Percentiles rank a stretch among this genome's conserved stretches.
phyloP scores from a whole-genome alignment of 2,113 vertebrate genomes.

The Eurystomus gularis region DNA sequence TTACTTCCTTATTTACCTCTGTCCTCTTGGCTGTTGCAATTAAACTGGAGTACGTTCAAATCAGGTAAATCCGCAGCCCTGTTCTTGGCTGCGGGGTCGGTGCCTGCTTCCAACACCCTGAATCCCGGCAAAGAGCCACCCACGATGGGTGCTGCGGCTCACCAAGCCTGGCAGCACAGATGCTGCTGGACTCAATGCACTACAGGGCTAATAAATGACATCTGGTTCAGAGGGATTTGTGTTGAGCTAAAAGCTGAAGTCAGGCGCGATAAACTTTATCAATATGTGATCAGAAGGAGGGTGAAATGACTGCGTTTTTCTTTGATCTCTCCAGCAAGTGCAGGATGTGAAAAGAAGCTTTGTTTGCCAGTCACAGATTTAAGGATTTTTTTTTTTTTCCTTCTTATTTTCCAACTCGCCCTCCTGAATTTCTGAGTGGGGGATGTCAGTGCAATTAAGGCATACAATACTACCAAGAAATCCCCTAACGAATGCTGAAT shows the following conservation, averaged over 20 bases:
- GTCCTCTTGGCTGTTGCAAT: conserved; percentile 42
- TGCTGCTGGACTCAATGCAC: not conserved
- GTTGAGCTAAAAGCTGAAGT: conserved; percentile 11
- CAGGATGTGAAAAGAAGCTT: not conserved
- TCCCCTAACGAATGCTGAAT: conserved; percentile 47
- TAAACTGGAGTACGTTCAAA: conserved; percentile 30
- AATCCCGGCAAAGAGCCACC: not conserved
- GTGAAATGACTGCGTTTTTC: not conserved
- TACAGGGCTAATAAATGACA: not conserved
- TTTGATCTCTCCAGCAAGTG: conserved; percentile 32
- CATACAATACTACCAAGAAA: conserved; percentile 39
- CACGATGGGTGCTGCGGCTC: not conserved
- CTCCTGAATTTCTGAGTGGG: conserved; percentile 44
- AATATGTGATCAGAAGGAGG: conserved; percentile 54
- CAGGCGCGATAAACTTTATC: conserved; percentile 42
- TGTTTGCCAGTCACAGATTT: not conserved
- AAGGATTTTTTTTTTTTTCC: not conserved
- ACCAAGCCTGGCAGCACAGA: not conserved
- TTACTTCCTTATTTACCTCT: conserved; percentile 68
- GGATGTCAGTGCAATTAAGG: conserved; percentile 51
- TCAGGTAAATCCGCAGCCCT: conserved; percentile 29
- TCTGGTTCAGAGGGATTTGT: not conserved
- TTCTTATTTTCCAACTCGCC: not conserved
- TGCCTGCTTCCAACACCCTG: not conserved
- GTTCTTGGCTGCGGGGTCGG: not conserved